Conservation (phyloP, 2,888 invertebrate genomes). For the Pristionchus maxplancki region DNA sequence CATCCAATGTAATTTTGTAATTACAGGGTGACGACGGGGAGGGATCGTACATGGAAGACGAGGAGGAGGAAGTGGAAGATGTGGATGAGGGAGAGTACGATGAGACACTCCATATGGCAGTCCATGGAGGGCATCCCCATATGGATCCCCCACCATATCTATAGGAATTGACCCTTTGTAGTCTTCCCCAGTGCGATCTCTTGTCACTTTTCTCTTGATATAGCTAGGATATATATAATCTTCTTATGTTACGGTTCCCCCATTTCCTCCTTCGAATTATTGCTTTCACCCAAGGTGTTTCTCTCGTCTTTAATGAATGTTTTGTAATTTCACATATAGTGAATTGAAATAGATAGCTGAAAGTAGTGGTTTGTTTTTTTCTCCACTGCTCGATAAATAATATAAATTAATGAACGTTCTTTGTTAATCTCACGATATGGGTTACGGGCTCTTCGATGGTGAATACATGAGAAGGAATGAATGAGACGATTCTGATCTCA, state of each 20-base stretch:
- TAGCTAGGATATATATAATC: not conserved
- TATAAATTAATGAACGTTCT: not conserved
- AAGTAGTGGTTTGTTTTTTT: not conserved
- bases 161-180: not conserved
- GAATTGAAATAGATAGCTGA: not conserved
- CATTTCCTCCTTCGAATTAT: not conserved
- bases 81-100: constrained; percentile 46
- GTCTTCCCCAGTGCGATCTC: not conserved
- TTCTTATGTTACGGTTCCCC: not conserved
- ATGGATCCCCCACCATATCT: constrained; percentile 31
- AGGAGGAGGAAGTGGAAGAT: constrained; percentile 50
- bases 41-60: constrained; percentile 18
- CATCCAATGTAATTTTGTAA: not conserved
- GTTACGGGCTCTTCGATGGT: constrained; percentile 6
- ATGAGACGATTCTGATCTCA: not conserved
- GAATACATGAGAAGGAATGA: not conserved
- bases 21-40: not conserved
- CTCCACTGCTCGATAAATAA: not conserved
- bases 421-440: not conserved
- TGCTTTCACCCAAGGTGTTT: not conserved
- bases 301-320: not conserved
- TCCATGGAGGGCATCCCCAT: too few relatives aligned
- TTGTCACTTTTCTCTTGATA: not conserved
- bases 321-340: not conserved
- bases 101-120: not conserved